Evolutionary conservation across 1,140 invertebrate genomes (phyloP), one percentile per base, ranked within the genome.

Genomic region (Drosophila hydei): DNA sequence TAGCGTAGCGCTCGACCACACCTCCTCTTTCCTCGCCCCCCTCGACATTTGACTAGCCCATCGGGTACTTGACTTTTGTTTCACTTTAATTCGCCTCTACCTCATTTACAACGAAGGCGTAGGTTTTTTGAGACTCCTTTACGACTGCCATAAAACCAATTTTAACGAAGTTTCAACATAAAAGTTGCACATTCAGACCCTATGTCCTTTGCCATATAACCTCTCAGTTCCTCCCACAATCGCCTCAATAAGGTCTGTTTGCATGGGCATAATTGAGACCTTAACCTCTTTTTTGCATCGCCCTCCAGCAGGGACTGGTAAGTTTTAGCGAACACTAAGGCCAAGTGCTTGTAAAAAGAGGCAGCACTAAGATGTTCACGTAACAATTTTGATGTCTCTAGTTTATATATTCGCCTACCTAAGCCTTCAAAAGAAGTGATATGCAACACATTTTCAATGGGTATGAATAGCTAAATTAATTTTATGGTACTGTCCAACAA

Each of bases 141-240:
- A 87, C 65, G 80, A 77, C 77, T 77, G 59, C 62, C 81, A 68
- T 85, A 81, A 87, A 85, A 64, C 59, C 50, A 71, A 87, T 80
- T 85, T 85, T 87, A 77, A 85, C 81, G 77, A 85, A 85, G 81
- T 85, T 87, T 77, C 81, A 72, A 61, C 76, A 79, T 79, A 62
- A 85, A 84, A 85, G 54, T 40, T 76, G 80, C 75, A 79, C 72
- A 72, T 62, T 50, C 40, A 50, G 42, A 38, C 42, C 19, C 45
- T 43, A 47, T 59, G 56, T 21, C 61, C 38, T 23, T 61, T 48
- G 21, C n/a, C 36, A 11, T 45, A 30, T 8, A 30, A 1, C 23
- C 47, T 27, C 45, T 59, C 33, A 62, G 71, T n/a, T n/a, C 18
- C 18, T 19, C 16, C 7, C 18, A 50, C 38, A 56, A 9, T 12